phyloP scores from a whole-genome alignment of 23 tunicate species.

The Trididemnum clinides region DNA sequence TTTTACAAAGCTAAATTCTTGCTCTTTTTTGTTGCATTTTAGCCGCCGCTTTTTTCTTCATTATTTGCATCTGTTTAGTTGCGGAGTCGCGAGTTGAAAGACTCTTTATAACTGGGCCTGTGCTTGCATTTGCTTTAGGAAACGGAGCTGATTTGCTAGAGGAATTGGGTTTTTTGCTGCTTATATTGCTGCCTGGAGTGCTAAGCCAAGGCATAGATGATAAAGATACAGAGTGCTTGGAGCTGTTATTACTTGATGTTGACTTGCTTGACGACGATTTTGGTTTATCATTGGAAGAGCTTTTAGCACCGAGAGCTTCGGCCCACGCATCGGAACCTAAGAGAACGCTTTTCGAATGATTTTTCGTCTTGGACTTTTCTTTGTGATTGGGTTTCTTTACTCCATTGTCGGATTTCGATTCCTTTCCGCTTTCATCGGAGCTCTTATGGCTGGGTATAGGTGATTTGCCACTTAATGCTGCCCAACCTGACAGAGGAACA shows the following conservation, averaged over 20 bases:
- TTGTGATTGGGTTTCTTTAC: slow-evolving; percentile 6
- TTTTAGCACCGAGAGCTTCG: slow-evolving; percentile 76
- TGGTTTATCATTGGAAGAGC: slow-evolving; percentile 15
- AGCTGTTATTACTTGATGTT: neutral
- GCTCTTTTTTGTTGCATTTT: slow-evolving; percentile 25
- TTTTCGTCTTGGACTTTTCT: slow-evolving; percentile 40
- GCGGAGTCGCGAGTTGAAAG: slow-evolving; percentile 9
- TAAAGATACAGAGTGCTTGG: slow-evolving; percentile 13
- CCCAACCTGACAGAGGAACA: slow-evolving; percentile 83
- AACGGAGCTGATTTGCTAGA: slow-evolving; percentile 24
- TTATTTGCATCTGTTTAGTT: neutral
- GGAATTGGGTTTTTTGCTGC: neutral
- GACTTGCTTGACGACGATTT: neutral
- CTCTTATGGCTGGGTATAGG: neutral
- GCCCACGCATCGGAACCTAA: slow-evolving; percentile 69
- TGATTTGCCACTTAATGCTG: slow-evolving; percentile 71
- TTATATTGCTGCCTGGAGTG: neutral
- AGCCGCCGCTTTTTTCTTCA: slow-evolving; percentile 34
- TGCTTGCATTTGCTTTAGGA: slow-evolving; percentile 16
- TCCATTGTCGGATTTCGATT: neutral
- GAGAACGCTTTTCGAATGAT: slow-evolving; percentile 36
- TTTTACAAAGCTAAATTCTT: slow-evolving; percentile 7
- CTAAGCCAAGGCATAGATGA: neutral
- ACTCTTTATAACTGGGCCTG: neutral
- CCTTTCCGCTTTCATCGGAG: neutral